phyloP scores from a whole-genome alignment of 2,888 invertebrate genomes.

The Elysia crispata region DNA sequence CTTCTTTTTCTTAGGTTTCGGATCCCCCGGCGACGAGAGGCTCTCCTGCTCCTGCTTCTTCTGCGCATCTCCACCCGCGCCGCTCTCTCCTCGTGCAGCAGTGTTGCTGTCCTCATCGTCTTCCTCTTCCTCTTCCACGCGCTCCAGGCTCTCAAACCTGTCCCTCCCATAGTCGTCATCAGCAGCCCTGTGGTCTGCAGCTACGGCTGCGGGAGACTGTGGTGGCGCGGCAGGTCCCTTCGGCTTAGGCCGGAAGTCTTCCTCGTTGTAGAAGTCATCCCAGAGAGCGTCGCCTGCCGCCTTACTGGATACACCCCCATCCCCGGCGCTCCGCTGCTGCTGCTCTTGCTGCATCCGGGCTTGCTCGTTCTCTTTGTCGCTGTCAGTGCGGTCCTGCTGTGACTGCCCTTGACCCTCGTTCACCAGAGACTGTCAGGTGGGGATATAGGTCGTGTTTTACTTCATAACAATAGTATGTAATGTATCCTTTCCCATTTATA shows the following conservation, averaged over 20 bases:
- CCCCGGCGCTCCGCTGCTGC: not conserved
- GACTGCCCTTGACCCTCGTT: not conserved
- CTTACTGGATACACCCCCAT: not conserved
- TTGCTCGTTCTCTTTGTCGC: slow-evolving; percentile 36
- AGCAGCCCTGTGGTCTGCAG: not conserved
- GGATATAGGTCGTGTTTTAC: not conserved
- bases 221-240: not conserved
- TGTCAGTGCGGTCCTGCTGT: slow-evolving; percentile 32
- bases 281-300: slow-evolving; percentile 14
- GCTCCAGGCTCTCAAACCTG: not conserved
- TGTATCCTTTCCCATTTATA: too few species aligned
- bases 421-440: slow-evolving; percentile 30
- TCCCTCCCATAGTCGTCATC: not conserved
- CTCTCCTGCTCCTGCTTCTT: not conserved
- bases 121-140: slow-evolving; percentile 5
- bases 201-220: not conserved
- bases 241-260: slow-evolving; percentile 6
- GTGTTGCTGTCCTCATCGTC: slow-evolving; percentile 6
- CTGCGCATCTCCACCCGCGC: not conserved
- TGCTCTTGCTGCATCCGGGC: not conserved
- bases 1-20: slow-evolving; percentile 24
- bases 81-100: not conserved
- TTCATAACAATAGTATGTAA: not conserved
- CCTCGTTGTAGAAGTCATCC: slow-evolving; percentile 43
- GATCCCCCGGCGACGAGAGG: not conserved